A percentile compares a stretch with the other conserved stretches of the same genome.
Conservation (phyloP, 2,797 vertebrate genomes). For the Glossophaga mutica region DNA sequence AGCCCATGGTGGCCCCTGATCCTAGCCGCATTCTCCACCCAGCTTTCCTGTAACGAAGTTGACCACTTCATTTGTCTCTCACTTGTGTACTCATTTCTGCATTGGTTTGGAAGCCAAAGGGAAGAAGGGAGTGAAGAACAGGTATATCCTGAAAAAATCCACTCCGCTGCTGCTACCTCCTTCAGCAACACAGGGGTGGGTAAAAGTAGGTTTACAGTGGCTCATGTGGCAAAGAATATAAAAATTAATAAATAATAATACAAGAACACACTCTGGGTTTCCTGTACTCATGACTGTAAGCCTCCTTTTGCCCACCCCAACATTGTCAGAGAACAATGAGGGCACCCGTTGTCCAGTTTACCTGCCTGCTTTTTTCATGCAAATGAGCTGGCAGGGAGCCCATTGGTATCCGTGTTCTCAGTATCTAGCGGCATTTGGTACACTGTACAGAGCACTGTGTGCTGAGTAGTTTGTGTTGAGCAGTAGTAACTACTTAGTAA, state of each 20-base stretch:
- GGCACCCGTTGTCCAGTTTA: background rate
- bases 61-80: no score
- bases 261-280: background rate
- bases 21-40: background rate
- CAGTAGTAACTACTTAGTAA: background rate
- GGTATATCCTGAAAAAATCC: background rate
- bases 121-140: background rate
- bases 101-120: background rate
- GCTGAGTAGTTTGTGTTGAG: background rate
- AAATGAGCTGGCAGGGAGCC: background rate
- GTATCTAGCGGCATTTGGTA: background rate
- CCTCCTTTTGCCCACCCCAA: background rate
- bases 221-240: background rate
- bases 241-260: no score
- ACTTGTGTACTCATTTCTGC: background rate
- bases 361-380: background rate
- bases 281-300: fast-evolving
- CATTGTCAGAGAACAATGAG: background rate
- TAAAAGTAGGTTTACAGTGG: background rate
- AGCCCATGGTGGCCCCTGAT: background rate
- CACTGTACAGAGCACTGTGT: no score
- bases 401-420: fast-evolving
- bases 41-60: background rate
- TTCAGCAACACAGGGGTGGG: background rate
- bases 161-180: background rate